A percentile compares a stretch with the other conserved stretches of the same genome.
These are phyloP conservation scores for Bothrops jararaca DNA, from an alignment of 2,113 vertebrate genomes.

Conservation along the genomic window DNA sequence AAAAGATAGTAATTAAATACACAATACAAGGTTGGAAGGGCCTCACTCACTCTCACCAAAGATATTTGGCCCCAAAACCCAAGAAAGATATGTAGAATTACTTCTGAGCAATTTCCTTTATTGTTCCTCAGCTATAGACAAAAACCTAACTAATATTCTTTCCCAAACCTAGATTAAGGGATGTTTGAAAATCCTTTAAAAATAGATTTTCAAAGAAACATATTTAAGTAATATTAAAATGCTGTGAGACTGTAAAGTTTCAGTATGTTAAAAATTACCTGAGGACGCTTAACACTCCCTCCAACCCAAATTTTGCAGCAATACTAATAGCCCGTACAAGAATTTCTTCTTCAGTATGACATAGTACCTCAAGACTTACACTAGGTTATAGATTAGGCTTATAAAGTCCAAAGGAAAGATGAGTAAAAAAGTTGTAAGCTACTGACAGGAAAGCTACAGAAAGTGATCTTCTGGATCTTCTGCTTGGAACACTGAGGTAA, in stretches of 20 bases:
- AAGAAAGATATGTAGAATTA: background rate
- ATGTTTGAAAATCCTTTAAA: background rate
- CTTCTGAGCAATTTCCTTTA: background rate
- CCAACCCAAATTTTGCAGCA: slow-evolving; percentile 10
- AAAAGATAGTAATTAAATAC: background rate
- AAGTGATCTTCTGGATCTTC: slow-evolving; percentile 13
- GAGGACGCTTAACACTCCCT: background rate
- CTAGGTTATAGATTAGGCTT: slow-evolving; percentile 25
- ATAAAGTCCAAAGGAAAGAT: slow-evolving; percentile 51
- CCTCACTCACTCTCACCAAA: background rate
- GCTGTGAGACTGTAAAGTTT: background rate
- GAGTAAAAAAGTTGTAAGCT: slow-evolving; percentile 57
- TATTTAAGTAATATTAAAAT: background rate
- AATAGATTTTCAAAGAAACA: background rate
- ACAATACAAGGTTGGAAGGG: background rate
- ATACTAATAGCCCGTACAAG: slow-evolving; percentile 34
- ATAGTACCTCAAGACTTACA: slow-evolving; percentile 45
- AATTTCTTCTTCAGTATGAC: slow-evolving; percentile 44
- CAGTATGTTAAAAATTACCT: background rate
- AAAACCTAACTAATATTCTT: background rate
- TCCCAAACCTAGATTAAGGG: background rate
- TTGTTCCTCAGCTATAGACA: too few relatives aligned
- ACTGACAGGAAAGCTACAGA: slow-evolving; percentile 34
- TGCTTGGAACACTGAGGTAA: background rate
- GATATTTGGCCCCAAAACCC: background rate